Evolutionary conservation across 2,797 vertebrate species (phyloP).

Genomic region (Pyrocephalus nanus): DNA sequence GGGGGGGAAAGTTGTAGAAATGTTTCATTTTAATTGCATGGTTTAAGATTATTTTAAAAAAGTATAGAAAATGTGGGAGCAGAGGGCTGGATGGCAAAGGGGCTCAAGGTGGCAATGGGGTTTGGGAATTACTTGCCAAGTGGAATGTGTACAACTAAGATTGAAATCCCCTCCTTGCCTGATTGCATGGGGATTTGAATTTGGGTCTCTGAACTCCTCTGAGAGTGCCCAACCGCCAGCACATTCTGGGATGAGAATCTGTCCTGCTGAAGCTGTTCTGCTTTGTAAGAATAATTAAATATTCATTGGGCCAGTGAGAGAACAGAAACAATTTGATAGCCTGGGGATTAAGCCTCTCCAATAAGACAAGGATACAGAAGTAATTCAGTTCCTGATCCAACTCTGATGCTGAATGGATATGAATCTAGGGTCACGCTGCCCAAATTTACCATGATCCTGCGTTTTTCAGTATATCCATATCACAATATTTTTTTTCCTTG

Average conservation of each 20-base stretch:
- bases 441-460: neutral
- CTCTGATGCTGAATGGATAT: conserved; percentile 3
- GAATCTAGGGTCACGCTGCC: neutral
- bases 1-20: neutral
- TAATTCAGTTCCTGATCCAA: conserved; percentile 52
- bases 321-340: conserved; percentile 71
- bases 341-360: conserved; percentile 66
- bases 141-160: conserved; percentile 52
- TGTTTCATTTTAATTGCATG: neutral
- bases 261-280: conserved; percentile 69
- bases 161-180: conserved; percentile 62
- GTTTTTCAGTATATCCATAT: neutral
- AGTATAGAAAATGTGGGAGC: neutral
- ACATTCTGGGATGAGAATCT: conserved; percentile 67
- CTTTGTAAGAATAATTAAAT: conserved; percentile 73
- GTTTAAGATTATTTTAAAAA: neutral
- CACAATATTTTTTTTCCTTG: neutral
- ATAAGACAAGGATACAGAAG: conserved; percentile 44
- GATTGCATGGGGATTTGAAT: conserved; percentile 61
- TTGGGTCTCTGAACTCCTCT: conserved; percentile 70
- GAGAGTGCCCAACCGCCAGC: conserved; percentile 56
- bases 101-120: neutral
- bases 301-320: conserved; percentile 71
- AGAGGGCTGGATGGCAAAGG: neutral
- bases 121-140: conserved; percentile 26